Percentiles rank a stretch among this genome's conserved stretches.
Conservation (phyloP, 1,140 invertebrate species). For the Drosophila miranda region DNA sequence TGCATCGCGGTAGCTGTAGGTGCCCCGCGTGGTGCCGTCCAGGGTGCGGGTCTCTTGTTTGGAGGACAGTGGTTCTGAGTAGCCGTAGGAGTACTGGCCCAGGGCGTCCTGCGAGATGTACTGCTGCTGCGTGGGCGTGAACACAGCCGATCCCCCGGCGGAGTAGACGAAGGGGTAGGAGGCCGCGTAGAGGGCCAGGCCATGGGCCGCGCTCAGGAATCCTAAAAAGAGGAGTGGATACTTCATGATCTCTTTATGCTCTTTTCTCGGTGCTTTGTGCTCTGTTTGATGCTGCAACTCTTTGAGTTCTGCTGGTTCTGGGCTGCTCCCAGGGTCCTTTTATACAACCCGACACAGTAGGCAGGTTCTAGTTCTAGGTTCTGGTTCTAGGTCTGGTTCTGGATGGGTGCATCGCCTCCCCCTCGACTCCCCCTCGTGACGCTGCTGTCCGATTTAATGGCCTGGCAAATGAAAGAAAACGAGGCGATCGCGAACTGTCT, state of each 20-base stretch:
- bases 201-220: conserved; percentile 47
- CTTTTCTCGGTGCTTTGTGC: background rate
- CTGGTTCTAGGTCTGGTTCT: conserved; percentile 40
- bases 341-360: conserved; percentile 27
- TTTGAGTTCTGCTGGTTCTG: conserved; percentile 23
- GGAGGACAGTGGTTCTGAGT: conserved; percentile 85
- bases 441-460: no score
- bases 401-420: background rate
- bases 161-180: conserved; percentile 63
- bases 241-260: conserved; percentile 43
- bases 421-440: background rate
- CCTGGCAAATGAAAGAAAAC: conserved; percentile 24
- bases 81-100: conserved; percentile 88
- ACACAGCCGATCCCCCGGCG: conserved; percentile 55
- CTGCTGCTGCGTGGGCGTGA: conserved; percentile 82
- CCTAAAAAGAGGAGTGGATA: conserved; percentile 42
- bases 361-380: conserved; percentile 47
- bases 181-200: conserved; percentile 50
- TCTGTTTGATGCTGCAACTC: conserved; percentile 7
- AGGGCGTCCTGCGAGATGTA: conserved; percentile 86
- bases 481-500: conserved; percentile 33
- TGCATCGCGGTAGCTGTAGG: conserved; percentile 86
- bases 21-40: conserved; percentile 87
- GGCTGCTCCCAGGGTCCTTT: conserved; percentile 23
- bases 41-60: conserved; percentile 86